Conservation (phyloP, 2,113 vertebrate genomes). For the Charina bottae region DNA sequence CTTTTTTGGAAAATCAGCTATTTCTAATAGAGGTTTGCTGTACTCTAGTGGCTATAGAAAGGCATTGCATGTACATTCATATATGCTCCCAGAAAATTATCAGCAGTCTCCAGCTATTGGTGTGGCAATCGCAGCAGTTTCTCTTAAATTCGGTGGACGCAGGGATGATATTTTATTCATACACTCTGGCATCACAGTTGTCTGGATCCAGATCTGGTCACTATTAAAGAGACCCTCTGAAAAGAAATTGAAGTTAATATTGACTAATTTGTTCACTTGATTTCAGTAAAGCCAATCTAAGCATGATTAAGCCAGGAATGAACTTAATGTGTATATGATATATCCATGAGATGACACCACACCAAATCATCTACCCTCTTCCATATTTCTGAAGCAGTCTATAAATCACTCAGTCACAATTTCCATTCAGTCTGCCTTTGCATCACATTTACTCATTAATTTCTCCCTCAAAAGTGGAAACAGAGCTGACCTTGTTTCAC, state of each 20-base stretch:
- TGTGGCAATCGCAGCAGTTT: not conserved
- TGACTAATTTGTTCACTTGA: not conserved
- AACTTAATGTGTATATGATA: not conserved
- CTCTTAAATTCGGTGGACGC: not conserved
- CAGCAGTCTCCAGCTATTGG: not conserved
- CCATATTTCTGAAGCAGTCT: not conserved
- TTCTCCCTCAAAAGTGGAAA: not conserved
- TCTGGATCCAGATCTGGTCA: not conserved
- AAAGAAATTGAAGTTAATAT: not conserved
- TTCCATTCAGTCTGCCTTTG: not conserved
- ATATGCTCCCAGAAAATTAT: not conserved
- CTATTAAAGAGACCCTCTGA: not conserved
- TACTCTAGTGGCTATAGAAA: constrained; percentile 17
- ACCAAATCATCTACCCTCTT: not conserved
- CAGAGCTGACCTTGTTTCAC: not conserved
- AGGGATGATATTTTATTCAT: not conserved
- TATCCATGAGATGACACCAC: not conserved
- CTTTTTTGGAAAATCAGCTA: not conserved
- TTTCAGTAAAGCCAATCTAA: not conserved
- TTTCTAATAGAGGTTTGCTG: constrained; percentile 31
- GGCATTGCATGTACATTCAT: not conserved
- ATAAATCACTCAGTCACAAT: not conserved
- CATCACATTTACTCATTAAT: not conserved
- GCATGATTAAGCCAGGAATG: not conserved
- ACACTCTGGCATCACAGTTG: not conserved